Conservation (phyloP, 2,888 invertebrate genomes). For the Rhingia campestris region DNA sequence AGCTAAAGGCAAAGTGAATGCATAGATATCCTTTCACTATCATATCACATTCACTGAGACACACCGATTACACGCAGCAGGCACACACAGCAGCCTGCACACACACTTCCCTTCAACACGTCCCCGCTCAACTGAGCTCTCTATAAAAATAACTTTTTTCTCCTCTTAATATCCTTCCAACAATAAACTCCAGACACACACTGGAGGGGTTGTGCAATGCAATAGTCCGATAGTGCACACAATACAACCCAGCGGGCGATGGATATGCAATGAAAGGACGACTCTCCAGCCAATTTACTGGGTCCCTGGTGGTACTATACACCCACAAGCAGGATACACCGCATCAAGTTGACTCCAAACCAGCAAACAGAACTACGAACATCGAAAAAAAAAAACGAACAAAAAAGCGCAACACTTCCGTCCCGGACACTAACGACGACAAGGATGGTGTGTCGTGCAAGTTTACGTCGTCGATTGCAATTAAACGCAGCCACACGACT, state of each 20-base stretch:
- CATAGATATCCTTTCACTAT: slow-evolving; percentile 52
- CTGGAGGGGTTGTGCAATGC: slow-evolving; percentile 27
- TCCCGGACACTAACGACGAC: slow-evolving; percentile 17
- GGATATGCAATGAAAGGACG: slow-evolving; percentile 46
- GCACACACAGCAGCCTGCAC: slow-evolving; percentile 12
- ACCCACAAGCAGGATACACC: slow-evolving; percentile 44
- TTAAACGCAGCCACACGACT: slow-evolving; percentile 57
- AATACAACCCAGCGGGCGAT: slow-evolving; percentile 6
- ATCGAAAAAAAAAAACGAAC: not conserved
- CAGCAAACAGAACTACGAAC: slow-evolving; percentile 1
- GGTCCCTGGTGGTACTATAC: slow-evolving; percentile 33
- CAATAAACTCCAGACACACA: slow-evolving; percentile 66
- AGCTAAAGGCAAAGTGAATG: slow-evolving; percentile 42
- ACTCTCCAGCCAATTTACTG: slow-evolving; percentile 65
- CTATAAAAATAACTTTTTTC: slow-evolving; percentile 50
- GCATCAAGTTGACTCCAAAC: slow-evolving; percentile 42
- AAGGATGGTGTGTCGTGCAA: slow-evolving; percentile 34
- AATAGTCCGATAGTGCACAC: slow-evolving; percentile 47
- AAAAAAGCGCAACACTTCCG: slow-evolving; percentile 67
- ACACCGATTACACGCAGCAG: slow-evolving; percentile 27
- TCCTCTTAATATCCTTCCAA: slow-evolving; percentile 43
- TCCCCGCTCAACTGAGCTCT: not conserved
- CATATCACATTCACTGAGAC: slow-evolving; percentile 42
- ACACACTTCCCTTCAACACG: not conserved
- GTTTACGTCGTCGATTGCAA: slow-evolving; percentile 58